These are phyloP conservation scores for Aramus guarauna DNA, from an alignment of 2,113 vertebrate species.

Conservation along the genomic window DNA sequence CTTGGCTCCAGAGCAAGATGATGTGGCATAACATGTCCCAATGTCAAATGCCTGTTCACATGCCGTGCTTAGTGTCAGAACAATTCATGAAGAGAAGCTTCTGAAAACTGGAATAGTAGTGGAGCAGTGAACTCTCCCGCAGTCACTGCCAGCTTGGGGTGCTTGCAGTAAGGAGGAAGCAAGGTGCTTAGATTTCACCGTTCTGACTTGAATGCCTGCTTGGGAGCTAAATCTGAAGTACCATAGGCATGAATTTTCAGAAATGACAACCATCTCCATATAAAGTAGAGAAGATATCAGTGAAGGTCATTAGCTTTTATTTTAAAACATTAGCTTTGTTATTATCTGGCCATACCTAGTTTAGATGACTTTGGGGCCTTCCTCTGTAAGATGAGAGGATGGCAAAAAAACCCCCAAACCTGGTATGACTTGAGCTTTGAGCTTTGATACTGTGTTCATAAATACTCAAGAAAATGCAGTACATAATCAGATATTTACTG, in stretches of 20 bases:
- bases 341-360: neutral
- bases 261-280: neutral
- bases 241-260: neutral
- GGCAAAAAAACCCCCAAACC: rapidly evolving
- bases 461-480: neutral
- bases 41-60: neutral
- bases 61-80: neutral
- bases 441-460: neutral
- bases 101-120: neutral
- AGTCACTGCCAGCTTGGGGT: neutral
- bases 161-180: neutral
- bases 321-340: neutral
- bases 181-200: neutral
- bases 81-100: neutral
- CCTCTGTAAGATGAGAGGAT: neutral
- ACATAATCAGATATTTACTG: neutral
- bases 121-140: neutral
- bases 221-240: neutral
- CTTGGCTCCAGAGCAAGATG: neutral
- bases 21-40: neutral
- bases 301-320: neutral
- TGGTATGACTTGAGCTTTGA: neutral
- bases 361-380: neutral
- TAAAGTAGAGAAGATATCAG: neutral
- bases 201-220: neutral